These are phyloP conservation scores for Acleris literana DNA, from an alignment of 2,888 invertebrate species.

Conservation along the genomic window DNA sequence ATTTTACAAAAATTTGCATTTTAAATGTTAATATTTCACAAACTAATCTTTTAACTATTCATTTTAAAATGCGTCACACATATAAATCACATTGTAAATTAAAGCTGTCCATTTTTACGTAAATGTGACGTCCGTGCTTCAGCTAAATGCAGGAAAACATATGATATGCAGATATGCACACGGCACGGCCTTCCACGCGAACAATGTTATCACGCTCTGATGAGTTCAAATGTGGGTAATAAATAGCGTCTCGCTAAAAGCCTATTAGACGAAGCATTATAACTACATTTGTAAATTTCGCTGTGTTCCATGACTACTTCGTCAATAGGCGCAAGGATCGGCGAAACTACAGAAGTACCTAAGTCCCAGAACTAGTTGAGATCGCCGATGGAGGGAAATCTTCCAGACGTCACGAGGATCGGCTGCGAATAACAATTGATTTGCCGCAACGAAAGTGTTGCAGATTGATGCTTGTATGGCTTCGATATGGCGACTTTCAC, in stretches of 20 bases:
- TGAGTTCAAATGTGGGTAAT: neutral
- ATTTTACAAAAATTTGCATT: no score
- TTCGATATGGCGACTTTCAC: slow-evolving; percentile 72
- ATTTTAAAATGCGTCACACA: slow-evolving; percentile 43
- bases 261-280: neutral
- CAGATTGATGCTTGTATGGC: slow-evolving; percentile 63
- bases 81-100: slow-evolving; percentile 40
- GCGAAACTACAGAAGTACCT: no score
- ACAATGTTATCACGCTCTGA: slow-evolving; percentile 30
- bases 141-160: slow-evolving; percentile 4
- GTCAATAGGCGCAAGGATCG: no score
- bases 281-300: no score
- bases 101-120: slow-evolving; percentile 31
- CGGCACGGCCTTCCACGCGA: slow-evolving; percentile 23
- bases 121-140: slow-evolving; percentile 17
- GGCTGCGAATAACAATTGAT: slow-evolving; percentile 71
- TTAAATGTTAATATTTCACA: no score
- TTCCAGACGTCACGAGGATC: slow-evolving; percentile 48
- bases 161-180: slow-evolving; percentile 1
- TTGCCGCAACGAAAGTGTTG: slow-evolving; percentile 72
- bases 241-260: neutral
- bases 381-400: slow-evolving; percentile 67
- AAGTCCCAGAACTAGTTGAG: no score
- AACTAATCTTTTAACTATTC: neutral
- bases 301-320: no score